phyloP scores from a whole-genome alignment of 2,113 vertebrate species.

The Scomber japonicus region DNA sequence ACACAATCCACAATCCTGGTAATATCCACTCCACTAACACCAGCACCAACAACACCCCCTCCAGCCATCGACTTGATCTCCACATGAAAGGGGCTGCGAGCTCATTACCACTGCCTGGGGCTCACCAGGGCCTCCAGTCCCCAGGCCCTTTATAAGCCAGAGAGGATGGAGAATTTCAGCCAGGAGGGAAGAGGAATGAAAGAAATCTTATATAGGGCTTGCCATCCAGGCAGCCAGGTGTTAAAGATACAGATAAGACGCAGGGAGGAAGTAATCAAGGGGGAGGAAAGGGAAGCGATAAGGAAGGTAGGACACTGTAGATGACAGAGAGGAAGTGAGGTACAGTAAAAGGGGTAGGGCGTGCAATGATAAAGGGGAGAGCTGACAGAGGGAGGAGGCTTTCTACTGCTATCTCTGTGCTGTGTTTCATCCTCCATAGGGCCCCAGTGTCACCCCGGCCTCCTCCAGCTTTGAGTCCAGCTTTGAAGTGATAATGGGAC shows the following conservation, averaged over 20 bases:
- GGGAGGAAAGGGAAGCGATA: conserved; percentile 57
- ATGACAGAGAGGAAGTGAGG: conserved; percentile 60
- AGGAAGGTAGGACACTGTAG: conserved; percentile 58
- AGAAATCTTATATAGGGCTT: conserved; percentile 44
- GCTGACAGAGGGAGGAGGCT: conserved; percentile 43
- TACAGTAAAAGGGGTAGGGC: conserved; percentile 42
- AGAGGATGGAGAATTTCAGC: conserved; percentile 65
- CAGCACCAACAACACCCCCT: conserved; percentile 62
- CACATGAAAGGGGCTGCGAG: conserved; percentile 79
- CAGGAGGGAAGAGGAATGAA: conserved; percentile 33
- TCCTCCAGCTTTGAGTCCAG: conserved; percentile 59
- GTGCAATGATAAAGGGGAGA: conserved; percentile 28
- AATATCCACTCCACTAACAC: conserved; percentile 67
- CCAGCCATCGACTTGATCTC: conserved; percentile 67
- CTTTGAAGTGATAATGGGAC: conserved; percentile 84
- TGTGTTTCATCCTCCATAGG: conserved; percentile 66
- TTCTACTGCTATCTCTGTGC: conserved; percentile 60
- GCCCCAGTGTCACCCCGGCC: conserved; percentile 68
- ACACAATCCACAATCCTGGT: conserved; percentile 49
- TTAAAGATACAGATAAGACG: conserved; percentile 69
- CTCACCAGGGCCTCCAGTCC: conserved; percentile 60
- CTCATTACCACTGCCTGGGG: conserved; percentile 78
- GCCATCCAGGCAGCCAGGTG: conserved; percentile 69
- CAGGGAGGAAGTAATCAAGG: conserved; percentile 48
- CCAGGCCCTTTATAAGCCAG: conserved; percentile 65